Conservation (phyloP, 2,888 invertebrate species). For the Calliopum simillimum region DNA sequence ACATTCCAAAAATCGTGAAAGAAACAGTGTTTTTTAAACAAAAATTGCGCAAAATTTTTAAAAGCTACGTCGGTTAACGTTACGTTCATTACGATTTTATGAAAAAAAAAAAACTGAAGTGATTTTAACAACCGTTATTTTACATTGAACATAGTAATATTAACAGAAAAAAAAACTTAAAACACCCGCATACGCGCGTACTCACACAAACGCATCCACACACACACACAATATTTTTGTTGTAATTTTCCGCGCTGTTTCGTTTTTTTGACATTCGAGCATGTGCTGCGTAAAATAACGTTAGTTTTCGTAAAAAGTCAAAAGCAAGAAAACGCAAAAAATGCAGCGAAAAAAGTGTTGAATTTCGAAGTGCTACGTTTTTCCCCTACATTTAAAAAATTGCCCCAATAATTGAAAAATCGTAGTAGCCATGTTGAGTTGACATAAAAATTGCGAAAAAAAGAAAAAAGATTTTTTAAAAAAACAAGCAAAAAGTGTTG, state of each 20-base stretch:
- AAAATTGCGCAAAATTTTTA: not conserved
- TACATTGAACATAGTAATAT: not conserved
- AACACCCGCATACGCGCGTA: slow-evolving; percentile 4
- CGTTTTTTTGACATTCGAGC: slow-evolving; percentile 39
- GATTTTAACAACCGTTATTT: slow-evolving; percentile 29
- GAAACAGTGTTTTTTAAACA: not conserved
- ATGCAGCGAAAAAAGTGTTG: slow-evolving; percentile 24
- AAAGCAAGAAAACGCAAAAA: slow-evolving; percentile 20
- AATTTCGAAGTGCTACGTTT: no score
- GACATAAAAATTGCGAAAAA: slow-evolving; percentile 12
- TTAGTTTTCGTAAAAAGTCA: slow-evolving; percentile 30
- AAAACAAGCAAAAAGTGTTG: not conserved
- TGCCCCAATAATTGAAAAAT: slow-evolving; percentile 1
- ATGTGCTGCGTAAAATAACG: slow-evolving; percentile 45
- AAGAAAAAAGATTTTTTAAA: not conserved
- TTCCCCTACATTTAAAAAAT: not conserved
- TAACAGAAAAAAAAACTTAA: not conserved
- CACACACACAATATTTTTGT: not conserved
- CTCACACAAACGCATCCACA: not conserved
- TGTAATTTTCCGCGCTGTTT: not conserved
- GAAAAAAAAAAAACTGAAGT: not conserved
- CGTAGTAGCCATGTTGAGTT: slow-evolving; percentile 18
- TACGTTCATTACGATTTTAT: slow-evolving; percentile 10
- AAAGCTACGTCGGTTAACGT: not conserved
- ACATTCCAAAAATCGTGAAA: slow-evolving; percentile 18